These are phyloP conservation scores for Muscicapa comitata DNA, from an alignment of 2,797 vertebrate genomes.

Conservation along the genomic window DNA sequence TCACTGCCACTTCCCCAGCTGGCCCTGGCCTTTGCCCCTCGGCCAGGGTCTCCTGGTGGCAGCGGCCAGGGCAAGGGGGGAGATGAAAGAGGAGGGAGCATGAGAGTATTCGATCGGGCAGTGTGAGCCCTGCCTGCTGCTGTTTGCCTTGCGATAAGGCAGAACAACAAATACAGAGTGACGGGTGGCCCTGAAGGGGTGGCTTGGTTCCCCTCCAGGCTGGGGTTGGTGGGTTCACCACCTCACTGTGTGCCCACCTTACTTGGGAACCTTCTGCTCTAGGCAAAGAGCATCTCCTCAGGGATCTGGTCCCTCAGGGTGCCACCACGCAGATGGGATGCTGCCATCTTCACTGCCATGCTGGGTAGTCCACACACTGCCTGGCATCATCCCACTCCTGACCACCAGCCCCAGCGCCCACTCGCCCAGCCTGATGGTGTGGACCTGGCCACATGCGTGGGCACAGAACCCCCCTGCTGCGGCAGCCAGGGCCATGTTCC, in stretches of 20 bases:
- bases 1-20: neutral
- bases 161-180: slow-evolving; percentile 54
- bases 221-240: neutral
- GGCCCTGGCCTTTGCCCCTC: slow-evolving; percentile 38
- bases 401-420: accelerated
- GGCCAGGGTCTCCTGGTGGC: neutral
- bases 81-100: slow-evolving; percentile 1
- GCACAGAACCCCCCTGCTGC: accelerated
- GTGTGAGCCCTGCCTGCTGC: neutral
- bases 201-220: neutral
- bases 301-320: neutral
- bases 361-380: neutral
- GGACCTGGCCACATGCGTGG: accelerated
- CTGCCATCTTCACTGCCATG: accelerated
- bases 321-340: accelerated
- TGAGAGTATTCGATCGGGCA: slow-evolving; percentile 17
- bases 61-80: neutral
- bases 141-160: slow-evolving; percentile 64
- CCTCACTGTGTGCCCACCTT: neutral
- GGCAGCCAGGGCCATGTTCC: neutral
- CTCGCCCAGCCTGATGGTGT: accelerated
- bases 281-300: neutral
- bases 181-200: neutral
- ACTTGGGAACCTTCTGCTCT: accelerated
- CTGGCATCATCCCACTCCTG: neutral